phyloP scores from a whole-genome alignment of 2,113 vertebrate genomes.

The Aldabrachelys gigantea region DNA sequence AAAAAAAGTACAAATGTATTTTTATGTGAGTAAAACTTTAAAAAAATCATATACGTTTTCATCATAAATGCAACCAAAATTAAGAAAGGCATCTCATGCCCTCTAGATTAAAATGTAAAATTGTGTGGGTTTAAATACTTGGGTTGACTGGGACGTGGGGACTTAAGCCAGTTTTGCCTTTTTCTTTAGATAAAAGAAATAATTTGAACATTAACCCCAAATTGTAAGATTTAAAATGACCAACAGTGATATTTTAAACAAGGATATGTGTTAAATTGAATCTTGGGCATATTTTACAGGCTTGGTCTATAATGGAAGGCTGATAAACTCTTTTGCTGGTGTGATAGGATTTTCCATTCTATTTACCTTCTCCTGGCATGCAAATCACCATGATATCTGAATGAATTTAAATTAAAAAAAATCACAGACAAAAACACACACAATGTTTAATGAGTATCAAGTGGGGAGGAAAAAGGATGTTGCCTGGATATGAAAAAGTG shows the following conservation, averaged over 20 bases:
- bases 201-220: background rate
- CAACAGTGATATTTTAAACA: background rate
- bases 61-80: background rate
- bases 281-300: background rate
- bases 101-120: background rate
- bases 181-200: background rate
- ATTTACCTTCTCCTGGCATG: background rate
- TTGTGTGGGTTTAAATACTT: background rate
- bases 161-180: background rate
- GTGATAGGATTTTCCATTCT: background rate
- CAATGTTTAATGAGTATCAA: background rate
- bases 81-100: background rate
- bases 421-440: background rate
- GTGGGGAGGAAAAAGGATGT: background rate
- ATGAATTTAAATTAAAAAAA: background rate
- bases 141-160: background rate
- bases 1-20: background rate
- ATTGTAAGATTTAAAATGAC: background rate
- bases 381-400: background rate
- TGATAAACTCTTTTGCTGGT: background rate
- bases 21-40: too few species aligned
- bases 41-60: background rate
- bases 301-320: background rate
- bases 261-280: fast-evolving
- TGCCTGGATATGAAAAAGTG: background rate